Base-by-base conservation (phyloP, 2,113 vertebrate species). In the Ptychochromis oligacanthus region DNA sequence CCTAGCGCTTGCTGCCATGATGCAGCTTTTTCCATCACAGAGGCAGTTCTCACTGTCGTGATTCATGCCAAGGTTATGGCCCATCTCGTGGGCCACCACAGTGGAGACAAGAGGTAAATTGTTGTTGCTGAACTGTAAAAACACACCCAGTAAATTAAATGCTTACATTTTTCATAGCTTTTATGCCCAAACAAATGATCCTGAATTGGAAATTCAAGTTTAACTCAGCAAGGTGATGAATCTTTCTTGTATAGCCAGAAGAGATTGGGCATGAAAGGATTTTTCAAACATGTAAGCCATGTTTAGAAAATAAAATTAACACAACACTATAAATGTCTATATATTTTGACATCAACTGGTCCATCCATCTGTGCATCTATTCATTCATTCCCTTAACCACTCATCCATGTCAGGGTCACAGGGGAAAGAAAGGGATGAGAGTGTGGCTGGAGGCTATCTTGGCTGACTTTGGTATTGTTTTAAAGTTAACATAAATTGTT, bases 31-130 rank as follows among this genome's bases (percentile, higher is more conserved):
- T 49, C 74, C 88, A 1, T 43, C 2, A 52, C 93, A 94, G 17
- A 2, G 12, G 83, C 96, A 97, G 34, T 65, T 49, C 0, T 0
- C 0, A 3, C 67, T 4, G 4, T 98, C 97, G 0, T 98, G 97
- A 77, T 81, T 95, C 96, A 98, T 97, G 22, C 97, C 97, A 1
- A 98, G 90, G 57, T 97, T 97, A 85, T 98, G 97, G 2, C 97
- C 97, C 93, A 98, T 82, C 72, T 98, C 97, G 43, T 98, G 97
- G 5, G 97, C 97, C 80, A 97, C 90, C 11, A 98, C 87, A 2
- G 94, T 92, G 67, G 97, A 97, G 0, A 94, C 75, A 36, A 0
- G 90, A 57, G 83, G 2, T 75, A 96, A 28, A 1, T 3, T 24
- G 24, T 80, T 1, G 6, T 10, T 4, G 0, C 64, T 75, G 78